phyloP scores from a whole-genome alignment of 1,140 invertebrate genomes.

The Drosophila setifemur region DNA sequence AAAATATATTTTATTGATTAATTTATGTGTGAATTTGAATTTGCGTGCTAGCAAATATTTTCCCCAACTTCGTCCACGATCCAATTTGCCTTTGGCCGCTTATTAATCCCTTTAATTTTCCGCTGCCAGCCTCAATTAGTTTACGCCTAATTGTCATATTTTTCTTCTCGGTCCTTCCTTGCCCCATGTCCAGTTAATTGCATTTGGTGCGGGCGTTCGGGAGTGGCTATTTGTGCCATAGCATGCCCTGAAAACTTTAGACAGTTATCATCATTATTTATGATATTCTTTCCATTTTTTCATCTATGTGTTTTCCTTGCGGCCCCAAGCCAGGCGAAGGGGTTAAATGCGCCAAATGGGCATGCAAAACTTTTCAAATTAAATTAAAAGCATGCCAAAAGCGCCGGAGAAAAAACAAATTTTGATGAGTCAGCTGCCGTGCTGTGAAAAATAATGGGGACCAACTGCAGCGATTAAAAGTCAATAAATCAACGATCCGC shows the following conservation, averaged over 20 bases:
- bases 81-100: not conserved
- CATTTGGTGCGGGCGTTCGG: conserved; percentile 34
- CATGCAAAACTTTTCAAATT: conserved; percentile 80
- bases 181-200: conserved; percentile 35
- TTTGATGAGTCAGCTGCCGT: conserved; percentile 75
- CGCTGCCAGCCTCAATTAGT: conserved; percentile 44
- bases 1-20: not conserved
- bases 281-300: conserved; percentile 61
- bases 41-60: not conserved
- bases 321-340: conserved; percentile 33
- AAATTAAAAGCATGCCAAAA: conserved; percentile 74
- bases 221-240: conserved; percentile 41
- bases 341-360: conserved; percentile 77
- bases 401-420: conserved; percentile 66
- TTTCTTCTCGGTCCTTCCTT: conserved; percentile 30
- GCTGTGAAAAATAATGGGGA: conserved; percentile 33
- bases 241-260: conserved; percentile 37
- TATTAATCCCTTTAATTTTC: conserved; percentile 24
- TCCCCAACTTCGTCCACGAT: not conserved
- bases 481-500: conserved; percentile 68
- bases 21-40: not conserved
- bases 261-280: conserved; percentile 81
- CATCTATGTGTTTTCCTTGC: conserved; percentile 7
- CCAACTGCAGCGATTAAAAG: conserved; percentile 68
- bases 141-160: conserved; percentile 50